Conservation (phyloP, 2,797 vertebrate species). For the Channa striata region DNA sequence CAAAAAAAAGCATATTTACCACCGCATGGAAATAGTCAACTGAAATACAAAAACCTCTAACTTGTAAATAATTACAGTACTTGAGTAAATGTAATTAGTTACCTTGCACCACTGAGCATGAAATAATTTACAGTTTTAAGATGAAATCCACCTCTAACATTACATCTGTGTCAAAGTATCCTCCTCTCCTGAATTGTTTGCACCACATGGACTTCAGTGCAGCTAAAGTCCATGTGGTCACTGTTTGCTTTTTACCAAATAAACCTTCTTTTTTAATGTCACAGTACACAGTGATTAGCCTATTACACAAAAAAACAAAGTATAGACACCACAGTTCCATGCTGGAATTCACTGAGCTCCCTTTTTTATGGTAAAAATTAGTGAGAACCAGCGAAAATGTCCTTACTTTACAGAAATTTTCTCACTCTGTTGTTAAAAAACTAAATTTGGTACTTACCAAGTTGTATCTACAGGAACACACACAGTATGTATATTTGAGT, state of each 20-base stretch:
- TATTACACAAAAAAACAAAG: conserved; percentile 23
- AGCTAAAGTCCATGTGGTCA: conserved; percentile 68
- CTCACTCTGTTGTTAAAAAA: too few relatives aligned
- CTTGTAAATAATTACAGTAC: too few relatives aligned
- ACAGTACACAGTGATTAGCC: neutral
- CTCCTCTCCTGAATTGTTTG: conserved; percentile 14
- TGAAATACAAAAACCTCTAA: too few relatives aligned
- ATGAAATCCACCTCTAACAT: conserved; percentile 17
- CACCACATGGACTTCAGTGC: conserved; percentile 21
- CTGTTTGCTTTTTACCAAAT: conserved; percentile 71
- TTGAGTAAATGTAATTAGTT: neutral
- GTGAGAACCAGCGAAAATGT: too few relatives aligned
- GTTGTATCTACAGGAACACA: neutral
- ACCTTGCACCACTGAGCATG: too few relatives aligned
- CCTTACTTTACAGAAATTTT: too few relatives aligned
- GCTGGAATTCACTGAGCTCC: too few relatives aligned
- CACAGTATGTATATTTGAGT: neutral
- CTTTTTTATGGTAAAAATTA: too few relatives aligned
- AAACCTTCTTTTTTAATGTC: conserved; percentile 55
- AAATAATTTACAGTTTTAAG: neutral
- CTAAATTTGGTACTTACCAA: too few relatives aligned
- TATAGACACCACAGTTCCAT: neutral
- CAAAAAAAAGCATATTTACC: too few relatives aligned
- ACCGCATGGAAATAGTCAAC: too few relatives aligned
- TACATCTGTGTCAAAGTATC: conserved; percentile 10